A percentile compares a stretch with the other conserved stretches of the same genome.
Conservation (phyloP, 2,797 vertebrate genomes). For the Stomatorhinus walkeri region DNA sequence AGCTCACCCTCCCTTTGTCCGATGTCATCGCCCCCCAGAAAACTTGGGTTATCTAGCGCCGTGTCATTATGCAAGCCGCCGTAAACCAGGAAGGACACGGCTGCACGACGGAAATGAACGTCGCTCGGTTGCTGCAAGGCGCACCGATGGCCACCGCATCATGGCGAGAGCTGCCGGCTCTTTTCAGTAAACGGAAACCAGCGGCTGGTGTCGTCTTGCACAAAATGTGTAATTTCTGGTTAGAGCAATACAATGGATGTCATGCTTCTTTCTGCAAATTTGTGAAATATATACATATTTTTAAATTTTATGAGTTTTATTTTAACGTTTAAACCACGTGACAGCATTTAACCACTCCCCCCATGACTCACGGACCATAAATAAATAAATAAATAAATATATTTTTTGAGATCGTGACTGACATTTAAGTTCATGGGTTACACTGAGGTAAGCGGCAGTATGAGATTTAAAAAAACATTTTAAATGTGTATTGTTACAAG, state of each 20-base stretch:
- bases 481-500: not conserved
- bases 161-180: not conserved
- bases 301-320: conserved; percentile 4
- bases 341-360: conserved; percentile 5
- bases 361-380: conserved; percentile 17
- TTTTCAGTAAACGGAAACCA: not conserved
- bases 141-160: not conserved
- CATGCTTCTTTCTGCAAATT: not conserved
- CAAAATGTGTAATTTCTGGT: not conserved
- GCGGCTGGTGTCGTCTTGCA: not conserved
- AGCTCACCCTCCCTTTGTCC: not conserved
- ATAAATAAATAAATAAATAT: not conserved
- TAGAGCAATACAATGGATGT: not conserved
- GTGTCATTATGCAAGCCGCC: conserved; percentile 25
- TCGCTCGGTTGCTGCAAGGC: not conserved
- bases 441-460: not conserved
- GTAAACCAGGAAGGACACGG: conserved; percentile 43
- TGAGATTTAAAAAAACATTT: not conserved
- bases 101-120: conserved; percentile 39
- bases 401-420: conserved; percentile 8
- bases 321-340: conserved; percentile 21
- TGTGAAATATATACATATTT: not conserved
- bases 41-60: conserved; percentile 34
- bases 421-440: conserved; percentile 11
- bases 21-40: conserved; percentile 23